These are phyloP conservation scores for Lepidonotus clava DNA, from an alignment of 2,888 invertebrate genomes.

Conservation along the genomic window DNA sequence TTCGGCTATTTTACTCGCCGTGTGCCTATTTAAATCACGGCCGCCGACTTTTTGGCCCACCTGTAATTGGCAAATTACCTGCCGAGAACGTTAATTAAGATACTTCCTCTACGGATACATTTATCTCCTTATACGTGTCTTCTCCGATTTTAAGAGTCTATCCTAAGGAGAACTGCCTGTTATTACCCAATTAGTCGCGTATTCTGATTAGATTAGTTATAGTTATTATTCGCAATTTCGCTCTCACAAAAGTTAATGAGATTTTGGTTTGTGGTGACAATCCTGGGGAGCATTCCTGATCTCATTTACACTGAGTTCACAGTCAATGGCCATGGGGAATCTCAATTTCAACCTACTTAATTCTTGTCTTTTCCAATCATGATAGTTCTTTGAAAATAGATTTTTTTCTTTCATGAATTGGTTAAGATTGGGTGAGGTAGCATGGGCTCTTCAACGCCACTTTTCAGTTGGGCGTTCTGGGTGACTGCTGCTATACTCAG, in stretches of 20 bases:
- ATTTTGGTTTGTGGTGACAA: neutral
- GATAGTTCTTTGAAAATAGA: too few species aligned
- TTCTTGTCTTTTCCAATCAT: too few species aligned
- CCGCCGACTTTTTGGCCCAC: neutral
- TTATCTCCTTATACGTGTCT: neutral
- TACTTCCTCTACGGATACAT: neutral
- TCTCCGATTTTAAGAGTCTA: too few species aligned
- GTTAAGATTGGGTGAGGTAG: too few species aligned
- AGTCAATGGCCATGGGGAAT: too few species aligned
- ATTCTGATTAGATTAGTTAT: neutral
- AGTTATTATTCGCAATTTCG: neutral
- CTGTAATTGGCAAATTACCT: neutral
- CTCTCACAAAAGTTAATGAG: neutral
- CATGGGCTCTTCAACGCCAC: too few species aligned
- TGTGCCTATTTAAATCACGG: conserved; percentile 3
- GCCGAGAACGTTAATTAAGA: neutral
- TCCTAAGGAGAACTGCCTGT: neutral
- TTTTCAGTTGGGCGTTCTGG: too few species aligned
- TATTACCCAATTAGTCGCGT: neutral
- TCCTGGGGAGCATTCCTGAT: neutral
- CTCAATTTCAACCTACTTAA: too few species aligned
- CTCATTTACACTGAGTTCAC: too few species aligned
- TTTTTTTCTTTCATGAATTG: too few species aligned
- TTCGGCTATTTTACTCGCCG: neutral
- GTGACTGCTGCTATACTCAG: too few species aligned